A percentile compares a stretch with the other conserved stretches of the same genome.
Evolutionary conservation across 2,888 invertebrate genomes (phyloP).

Genomic region (Capitulum mitella): DNA sequence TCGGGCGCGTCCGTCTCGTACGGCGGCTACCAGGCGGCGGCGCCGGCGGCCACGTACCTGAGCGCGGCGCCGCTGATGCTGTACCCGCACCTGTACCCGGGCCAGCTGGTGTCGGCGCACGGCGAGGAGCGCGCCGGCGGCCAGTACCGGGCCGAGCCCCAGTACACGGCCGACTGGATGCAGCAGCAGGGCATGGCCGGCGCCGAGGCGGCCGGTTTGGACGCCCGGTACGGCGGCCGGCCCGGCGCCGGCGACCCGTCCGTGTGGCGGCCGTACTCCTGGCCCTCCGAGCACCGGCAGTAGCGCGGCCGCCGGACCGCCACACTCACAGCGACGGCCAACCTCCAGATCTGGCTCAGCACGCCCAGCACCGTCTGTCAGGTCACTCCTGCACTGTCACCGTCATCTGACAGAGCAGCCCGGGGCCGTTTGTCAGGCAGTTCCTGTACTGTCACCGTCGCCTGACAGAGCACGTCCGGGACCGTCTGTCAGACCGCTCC

Average conservation of each 20-base stretch:
- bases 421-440: too few species aligned
- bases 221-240: background rate
- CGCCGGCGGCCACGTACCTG: conserved; percentile 33
- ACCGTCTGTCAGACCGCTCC: too few species aligned
- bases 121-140: conserved; percentile 30
- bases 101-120: conserved; percentile 33
- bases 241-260: conserved; percentile 19
- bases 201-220: background rate
- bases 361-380: too few species aligned
- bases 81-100: conserved; percentile 35
- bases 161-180: conserved; percentile 28
- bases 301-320: background rate
- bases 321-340: too few species aligned
- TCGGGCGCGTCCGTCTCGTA: background rate
- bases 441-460: too few species aligned
- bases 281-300: conserved; percentile 10
- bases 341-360: too few species aligned
- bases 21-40: conserved; percentile 32
- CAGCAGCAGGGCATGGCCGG: background rate
- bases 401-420: too few species aligned
- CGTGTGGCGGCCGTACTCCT: conserved; percentile 17
- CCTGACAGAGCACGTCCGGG: too few species aligned
- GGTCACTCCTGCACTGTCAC: too few species aligned
- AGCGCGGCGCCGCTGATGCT: conserved; percentile 32
- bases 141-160: conserved; percentile 29